Percentiles rank a stretch among this genome's conserved stretches.
Conservation (phyloP, 2,797 vertebrate genomes). For the Takifugu rubripes region DNA sequence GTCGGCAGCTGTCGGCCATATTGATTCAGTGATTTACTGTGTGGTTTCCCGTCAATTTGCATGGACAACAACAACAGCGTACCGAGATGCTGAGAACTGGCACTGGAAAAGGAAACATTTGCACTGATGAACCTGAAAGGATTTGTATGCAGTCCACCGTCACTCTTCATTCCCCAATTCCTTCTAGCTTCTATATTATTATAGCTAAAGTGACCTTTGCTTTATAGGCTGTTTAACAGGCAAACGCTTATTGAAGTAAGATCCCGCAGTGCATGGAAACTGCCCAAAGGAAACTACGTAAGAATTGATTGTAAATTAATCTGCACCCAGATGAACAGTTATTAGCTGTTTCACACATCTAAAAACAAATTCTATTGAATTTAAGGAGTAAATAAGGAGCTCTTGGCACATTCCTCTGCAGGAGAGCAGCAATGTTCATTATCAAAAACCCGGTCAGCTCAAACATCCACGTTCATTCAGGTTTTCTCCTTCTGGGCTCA, state of each 20-base stretch:
- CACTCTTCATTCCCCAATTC: not conserved
- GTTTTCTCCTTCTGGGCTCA: constrained; percentile 43
- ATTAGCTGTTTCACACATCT: no score
- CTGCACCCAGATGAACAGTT: not conserved
- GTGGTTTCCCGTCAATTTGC: constrained; percentile 4
- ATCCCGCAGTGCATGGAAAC: not conserved
- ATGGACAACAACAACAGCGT: no score
- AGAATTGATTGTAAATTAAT: not conserved
- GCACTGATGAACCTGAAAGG: no score
- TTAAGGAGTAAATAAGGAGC: constrained; percentile 8
- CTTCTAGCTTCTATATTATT: not conserved
- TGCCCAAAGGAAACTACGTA: not conserved
- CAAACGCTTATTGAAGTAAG: not conserved
- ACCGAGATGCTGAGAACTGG: no score
- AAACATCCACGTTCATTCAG: constrained; percentile 56
- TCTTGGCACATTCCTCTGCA: constrained; percentile 30
- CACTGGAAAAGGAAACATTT: no score
- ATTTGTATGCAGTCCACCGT: no score
- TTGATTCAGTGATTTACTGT: constrained; percentile 46
- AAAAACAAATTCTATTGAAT: not conserved
- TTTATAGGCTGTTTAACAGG: not conserved
- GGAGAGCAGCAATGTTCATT: constrained; percentile 18
- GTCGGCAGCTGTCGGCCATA: constrained; percentile 51
- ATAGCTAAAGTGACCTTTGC: not conserved
- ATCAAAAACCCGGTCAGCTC: constrained; percentile 29